Evolutionary conservation across 1,140 invertebrate species (phyloP).

Genomic region (Portunus trituberculatus): DNA sequence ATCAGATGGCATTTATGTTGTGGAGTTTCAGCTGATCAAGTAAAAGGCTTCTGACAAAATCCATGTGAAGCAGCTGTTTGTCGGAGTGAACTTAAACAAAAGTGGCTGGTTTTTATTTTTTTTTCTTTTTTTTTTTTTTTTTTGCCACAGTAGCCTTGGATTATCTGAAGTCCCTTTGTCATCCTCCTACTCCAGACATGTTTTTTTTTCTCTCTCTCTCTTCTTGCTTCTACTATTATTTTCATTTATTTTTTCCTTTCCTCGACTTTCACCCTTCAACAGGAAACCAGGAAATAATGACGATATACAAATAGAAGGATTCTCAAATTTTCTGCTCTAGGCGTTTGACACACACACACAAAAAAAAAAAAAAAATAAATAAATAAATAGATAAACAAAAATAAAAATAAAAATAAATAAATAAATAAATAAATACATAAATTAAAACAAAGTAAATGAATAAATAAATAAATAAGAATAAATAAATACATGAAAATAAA

Average conservation of each 20-base stretch:
- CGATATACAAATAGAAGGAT: no score
- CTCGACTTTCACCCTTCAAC: background rate
- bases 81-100: background rate
- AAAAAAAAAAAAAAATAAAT: no score
- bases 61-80: background rate
- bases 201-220: background rate
- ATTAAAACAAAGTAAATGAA: no score
- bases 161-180: background rate
- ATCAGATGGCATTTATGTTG: background rate
- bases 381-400: no score
- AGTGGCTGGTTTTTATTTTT: background rate
- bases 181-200: background rate
- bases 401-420: no score
- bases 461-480: no score
- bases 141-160: background rate
- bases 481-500: no score
- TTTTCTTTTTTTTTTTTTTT: background rate
- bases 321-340: no score
- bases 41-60: background rate
- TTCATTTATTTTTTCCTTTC: background rate
- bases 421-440: no score
- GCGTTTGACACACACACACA: slow-evolving; percentile 10
- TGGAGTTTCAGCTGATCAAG: background rate
- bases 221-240: background rate
- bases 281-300: no score